These are phyloP conservation scores for Phalacrocorax pelagicus DNA, from an alignment of 2,113 vertebrate species.

Conservation along the genomic window DNA sequence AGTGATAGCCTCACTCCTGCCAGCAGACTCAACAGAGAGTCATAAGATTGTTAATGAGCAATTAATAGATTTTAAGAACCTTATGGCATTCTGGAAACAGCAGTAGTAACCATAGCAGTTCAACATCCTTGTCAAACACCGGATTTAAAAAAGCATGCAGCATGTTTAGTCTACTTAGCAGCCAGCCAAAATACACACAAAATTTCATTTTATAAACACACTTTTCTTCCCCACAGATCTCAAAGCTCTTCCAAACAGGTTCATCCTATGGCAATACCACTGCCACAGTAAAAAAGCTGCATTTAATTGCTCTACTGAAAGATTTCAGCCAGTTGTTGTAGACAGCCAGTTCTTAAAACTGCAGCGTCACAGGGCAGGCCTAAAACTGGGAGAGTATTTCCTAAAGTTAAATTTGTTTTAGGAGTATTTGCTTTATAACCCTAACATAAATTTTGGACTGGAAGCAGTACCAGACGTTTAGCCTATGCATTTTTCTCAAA, in stretches of 20 bases:
- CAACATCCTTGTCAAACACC: conserved; percentile 10
- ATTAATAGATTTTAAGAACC: neutral
- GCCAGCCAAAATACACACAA: conserved; percentile 18
- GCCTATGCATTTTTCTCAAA: neutral
- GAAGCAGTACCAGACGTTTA: neutral
- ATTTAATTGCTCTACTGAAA: neutral
- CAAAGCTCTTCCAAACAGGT: neutral
- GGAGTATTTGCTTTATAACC: neutral
- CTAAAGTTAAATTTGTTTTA: neutral
- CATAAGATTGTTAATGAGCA: neutral
- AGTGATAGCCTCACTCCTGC: neutral
- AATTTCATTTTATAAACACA: conserved; percentile 16
- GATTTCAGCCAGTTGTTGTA: neutral
- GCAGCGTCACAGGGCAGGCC: neutral
- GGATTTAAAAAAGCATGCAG: conserved; percentile 17
- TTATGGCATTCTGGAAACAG: neutral
- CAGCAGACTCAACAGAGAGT: neutral
- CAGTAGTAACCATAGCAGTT: neutral
- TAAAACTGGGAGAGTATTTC: neutral
- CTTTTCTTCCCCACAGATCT: neutral
- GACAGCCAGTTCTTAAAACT: neutral
- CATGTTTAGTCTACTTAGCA: conserved; percentile 54
- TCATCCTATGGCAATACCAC: neutral
- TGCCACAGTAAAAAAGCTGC: neutral
- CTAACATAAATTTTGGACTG: neutral